Conservation (phyloP, 2,797 vertebrate species). For the Decapterus maruadsi region DNA sequence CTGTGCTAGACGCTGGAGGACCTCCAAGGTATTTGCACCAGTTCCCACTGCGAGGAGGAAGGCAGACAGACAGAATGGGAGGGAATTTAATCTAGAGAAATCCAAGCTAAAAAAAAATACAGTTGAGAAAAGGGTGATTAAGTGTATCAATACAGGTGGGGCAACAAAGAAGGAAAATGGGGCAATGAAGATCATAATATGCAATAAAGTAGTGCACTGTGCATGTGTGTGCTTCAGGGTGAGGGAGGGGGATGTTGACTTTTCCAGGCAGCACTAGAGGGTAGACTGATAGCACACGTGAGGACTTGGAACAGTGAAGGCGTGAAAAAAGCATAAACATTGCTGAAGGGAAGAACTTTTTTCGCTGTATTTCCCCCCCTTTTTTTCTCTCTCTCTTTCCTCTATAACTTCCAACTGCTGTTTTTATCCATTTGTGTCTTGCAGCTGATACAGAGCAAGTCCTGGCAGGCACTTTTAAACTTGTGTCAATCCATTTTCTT, state of each 20-base stretch:
- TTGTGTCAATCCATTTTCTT: conserved; percentile 24
- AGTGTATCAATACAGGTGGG: conserved; percentile 3
- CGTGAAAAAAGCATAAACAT: conserved; percentile 54
- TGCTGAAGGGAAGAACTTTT: conserved; percentile 37
- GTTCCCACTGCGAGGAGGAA: conserved; percentile 20
- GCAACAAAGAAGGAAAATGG: conserved; percentile 1
- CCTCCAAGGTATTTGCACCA: conserved; percentile 44
- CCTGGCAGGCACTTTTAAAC: conserved; percentile 12
- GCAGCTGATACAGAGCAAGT: conserved; percentile 18
- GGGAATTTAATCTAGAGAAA: conserved; percentile 11
- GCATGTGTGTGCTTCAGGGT: conserved; percentile 20
- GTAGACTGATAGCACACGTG: conserved; percentile 72
- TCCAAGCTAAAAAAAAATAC: conserved; percentile 16
- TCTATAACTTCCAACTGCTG: conserved; percentile 19
- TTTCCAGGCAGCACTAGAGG: conserved; percentile 59
- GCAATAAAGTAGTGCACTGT: conserved; percentile 8
- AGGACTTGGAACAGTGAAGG: conserved; percentile 69
- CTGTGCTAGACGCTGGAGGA: conserved; percentile 47
- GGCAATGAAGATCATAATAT: conserved; percentile 6
- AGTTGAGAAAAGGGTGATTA: conserved; percentile 8
- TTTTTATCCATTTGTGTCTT: conserved; percentile 25
- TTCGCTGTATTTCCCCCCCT: not conserved
- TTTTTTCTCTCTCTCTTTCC: not conserved
- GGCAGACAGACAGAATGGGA: conserved; percentile 16
- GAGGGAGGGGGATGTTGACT: conserved; percentile 54